phyloP scores from a whole-genome alignment of 1,140 invertebrate genomes.

The Diprion similis region DNA sequence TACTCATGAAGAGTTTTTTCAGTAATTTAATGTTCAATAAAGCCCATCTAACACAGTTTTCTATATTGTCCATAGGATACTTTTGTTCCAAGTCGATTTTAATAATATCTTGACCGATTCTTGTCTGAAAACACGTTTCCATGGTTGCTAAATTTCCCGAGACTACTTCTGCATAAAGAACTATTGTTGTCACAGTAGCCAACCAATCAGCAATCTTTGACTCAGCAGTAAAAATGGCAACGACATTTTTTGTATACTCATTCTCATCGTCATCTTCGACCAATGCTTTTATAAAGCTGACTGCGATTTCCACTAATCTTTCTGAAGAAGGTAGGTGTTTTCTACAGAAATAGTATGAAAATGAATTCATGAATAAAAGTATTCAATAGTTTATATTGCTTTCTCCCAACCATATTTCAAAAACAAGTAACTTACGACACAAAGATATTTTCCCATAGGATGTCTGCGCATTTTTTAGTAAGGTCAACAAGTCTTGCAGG shows the following conservation, averaged over 20 bases:
- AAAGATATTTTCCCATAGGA: conserved; percentile 43
- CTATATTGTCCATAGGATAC: conserved; percentile 36
- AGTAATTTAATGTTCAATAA: conserved; percentile 46
- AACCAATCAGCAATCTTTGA: conserved; percentile 48
- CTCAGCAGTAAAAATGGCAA: conserved; percentile 40
- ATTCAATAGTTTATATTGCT: not conserved
- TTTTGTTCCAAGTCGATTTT: conserved; percentile 36
- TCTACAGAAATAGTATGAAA: conserved; percentile 21
- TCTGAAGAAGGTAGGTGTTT: conserved; percentile 44
- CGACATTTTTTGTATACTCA: conserved; percentile 31
- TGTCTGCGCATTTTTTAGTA: conserved; percentile 32
- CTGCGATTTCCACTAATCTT: conserved; percentile 50
- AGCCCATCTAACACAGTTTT: conserved; percentile 52
- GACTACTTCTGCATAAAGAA: conserved; percentile 50
- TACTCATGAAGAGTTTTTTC: conserved; percentile 41
- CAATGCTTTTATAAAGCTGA: conserved; percentile 56
- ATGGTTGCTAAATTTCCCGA: conserved; percentile 44
- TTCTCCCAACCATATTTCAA: not conserved
- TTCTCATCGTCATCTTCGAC: conserved; percentile 34
- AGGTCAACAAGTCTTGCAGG: conserved; percentile 33
- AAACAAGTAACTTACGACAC: conserved; percentile 29
- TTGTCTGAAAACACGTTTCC: conserved; percentile 34
- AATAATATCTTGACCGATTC: conserved; percentile 31
- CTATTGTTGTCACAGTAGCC: conserved; percentile 38
- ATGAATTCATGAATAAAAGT: too few species aligned